Conservation (phyloP, 2,797 vertebrate species). For the Squalus acanthias region DNA sequence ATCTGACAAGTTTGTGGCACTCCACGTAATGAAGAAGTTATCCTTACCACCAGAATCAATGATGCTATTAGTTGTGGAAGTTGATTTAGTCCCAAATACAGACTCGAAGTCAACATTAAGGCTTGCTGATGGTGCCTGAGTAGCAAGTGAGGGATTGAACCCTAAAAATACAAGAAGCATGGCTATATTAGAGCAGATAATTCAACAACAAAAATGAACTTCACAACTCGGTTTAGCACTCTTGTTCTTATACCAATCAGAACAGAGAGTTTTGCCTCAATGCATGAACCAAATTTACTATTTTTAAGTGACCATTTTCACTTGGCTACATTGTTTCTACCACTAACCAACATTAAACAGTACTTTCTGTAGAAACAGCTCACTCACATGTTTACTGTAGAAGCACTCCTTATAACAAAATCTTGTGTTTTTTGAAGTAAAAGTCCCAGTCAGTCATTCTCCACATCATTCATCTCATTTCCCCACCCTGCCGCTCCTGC, state of each 20-base stretch:
- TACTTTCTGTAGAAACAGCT: neutral
- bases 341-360: neutral
- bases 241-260: neutral
- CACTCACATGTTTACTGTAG: neutral
- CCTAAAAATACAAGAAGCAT: conserved; percentile 51
- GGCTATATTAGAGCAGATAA: neutral
- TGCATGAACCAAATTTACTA: neutral
- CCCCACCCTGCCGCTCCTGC: neutral
- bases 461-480: neutral
- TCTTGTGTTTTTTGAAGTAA: neutral
- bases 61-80: conserved; percentile 66
- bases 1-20: neutral
- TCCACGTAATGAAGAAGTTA: neutral
- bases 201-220: neutral
- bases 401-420: neutral
- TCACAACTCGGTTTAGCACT: neutral
- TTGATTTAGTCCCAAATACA: conserved; percentile 86
- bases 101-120: conserved; percentile 94
- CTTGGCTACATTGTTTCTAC: neutral
- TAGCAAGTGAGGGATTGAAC: conserved; percentile 75
- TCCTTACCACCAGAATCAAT: conserved; percentile 77
- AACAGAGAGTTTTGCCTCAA: neutral
- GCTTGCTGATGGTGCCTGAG: conserved; percentile 75
- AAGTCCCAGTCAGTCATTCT: neutral
- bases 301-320: neutral